Base-by-base conservation (phyloP, 2,113 vertebrate genomes). In the Pseudolaguvia tuberculata region DNA sequence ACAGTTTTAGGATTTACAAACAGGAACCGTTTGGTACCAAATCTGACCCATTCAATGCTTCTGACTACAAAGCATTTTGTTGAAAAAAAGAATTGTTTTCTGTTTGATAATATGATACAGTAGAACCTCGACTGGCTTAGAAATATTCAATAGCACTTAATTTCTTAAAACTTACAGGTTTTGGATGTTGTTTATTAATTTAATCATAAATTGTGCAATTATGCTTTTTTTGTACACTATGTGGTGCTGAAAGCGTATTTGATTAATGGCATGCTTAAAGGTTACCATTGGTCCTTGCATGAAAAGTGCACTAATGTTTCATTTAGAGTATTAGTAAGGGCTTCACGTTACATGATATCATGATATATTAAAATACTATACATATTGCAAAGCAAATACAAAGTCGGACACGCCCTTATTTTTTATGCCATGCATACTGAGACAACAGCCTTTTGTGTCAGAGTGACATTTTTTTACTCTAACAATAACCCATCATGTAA, bases 131-230 rank as follows among this genome's bases (percentile, higher is more conserved):
- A n/a, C 66, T 62, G 18, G 50, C 69, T 81, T 14, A 61, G 29
- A 51, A 70, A 50, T 66, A 59, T 69, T 17, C 48, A 78, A 52
- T 13, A 15, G 35, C 18, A 20, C 8, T 66, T 69, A 55, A 73
- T 72, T 73, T 74, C 63, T 65, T 62, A 70, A 75, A 70, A 75
- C 75, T 67, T 72, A 50, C 4, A 14, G 39, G 73, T 50, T 55
- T 35, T 35, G 31, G 56, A 70, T 51, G 20, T 52, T 63, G 47
- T 14, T 56, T 52, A 78, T 75, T 72, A 35, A 78, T 67, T 66
- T 70, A 47, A 53, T 51, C 31, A 25, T 18, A 53, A 53, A 66
- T 50, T 48, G 27, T 11, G 27, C 10, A 48, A 35, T 25, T n/a
- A n/a, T n/a, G n/a, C n/a, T n/a, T 1, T n/a, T 47, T 23, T 17